Base-by-base conservation (phyloP, 1,140 invertebrate species). In the Rhysida immarginata region DNA sequence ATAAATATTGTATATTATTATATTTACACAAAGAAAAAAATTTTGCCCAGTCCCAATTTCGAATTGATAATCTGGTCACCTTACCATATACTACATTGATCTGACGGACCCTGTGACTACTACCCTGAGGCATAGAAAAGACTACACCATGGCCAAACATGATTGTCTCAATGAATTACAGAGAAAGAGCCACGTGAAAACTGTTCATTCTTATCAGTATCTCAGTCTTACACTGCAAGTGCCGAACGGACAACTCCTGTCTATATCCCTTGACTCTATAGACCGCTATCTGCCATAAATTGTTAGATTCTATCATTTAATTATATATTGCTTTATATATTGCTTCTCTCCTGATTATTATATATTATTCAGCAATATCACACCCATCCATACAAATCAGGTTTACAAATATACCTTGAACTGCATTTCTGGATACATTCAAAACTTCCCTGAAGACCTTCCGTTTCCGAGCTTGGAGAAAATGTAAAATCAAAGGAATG, bases 361-460 rank as follows among this genome's bases (percentile, higher is more conserved):
- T 16, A 35, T 8, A 8, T 35, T 8, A 35, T 35, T 8, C 5
- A 35, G 16, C 5, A 8, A 35, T 8, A 35, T 35, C 5, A 8
- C 16, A 35, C 5, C 5, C 5, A 35, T 5, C 5, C 29, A 35
- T 8, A 8, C 29, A 8, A 35, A 8, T 35, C 16, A 35, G 29
- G 16, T 35, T 35, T 8, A 35, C 29, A 35, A 8, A 8, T 5
- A 35, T 23, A 80, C 79, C 73, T 78, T 60, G 72, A 65, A 46
- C 74, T 74, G 54, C 72, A 76, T 72, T 89, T 84, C 66, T 87
- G 80, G 62, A 93, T 77, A 71, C 88, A 94, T 71, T 94, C 89
- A 73, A 94, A 88, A 66, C 86, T 87, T 64, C 87, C 87, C 73
- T n/a, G n/a, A n/a, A 82, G 83, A 65, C 86, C 84, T 71, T 85